phyloP scores from a whole-genome alignment of 2,113 vertebrate species.

The Ceratotherium simum region DNA sequence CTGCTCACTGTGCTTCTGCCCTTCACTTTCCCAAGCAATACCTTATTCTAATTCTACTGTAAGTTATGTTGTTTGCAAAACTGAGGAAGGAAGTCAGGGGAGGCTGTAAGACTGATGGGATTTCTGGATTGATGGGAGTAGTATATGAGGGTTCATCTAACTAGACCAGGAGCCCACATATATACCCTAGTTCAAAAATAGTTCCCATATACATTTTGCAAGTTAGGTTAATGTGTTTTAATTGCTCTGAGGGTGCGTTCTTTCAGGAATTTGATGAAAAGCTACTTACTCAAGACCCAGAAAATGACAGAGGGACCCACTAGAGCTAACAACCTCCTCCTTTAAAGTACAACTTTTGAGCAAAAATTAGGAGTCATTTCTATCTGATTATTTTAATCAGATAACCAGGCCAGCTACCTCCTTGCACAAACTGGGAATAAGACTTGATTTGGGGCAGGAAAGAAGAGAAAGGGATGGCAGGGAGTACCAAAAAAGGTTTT shows the following conservation, averaged over 20 bases:
- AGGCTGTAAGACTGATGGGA: not conserved
- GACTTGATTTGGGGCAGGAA: not conserved
- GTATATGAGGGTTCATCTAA: not conserved
- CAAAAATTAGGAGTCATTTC: conserved; percentile 51
- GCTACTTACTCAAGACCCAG: conserved; percentile 18
- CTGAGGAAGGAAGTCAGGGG: not conserved
- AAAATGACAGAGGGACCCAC: conserved; percentile 10
- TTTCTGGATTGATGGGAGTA: not conserved
- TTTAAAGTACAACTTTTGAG: conserved; percentile 28
- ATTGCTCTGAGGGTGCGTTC: conserved; percentile 5
- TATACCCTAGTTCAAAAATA: not conserved
- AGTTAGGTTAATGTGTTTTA: not conserved
- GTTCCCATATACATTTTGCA: not conserved
- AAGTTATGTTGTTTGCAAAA: conserved; percentile 5
- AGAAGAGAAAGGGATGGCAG: not conserved
- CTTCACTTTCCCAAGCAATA: not conserved
- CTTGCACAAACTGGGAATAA: conserved; percentile 26
- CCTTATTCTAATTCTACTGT: not conserved
- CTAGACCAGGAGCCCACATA: not conserved
- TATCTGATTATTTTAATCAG: conserved; percentile 51
- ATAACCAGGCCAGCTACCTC: conserved; percentile 11
- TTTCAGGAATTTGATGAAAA: conserved; percentile 34
- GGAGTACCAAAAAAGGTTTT: not conserved
- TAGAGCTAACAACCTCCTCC: not conserved
- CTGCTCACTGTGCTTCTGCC: not conserved